Evolutionary conservation across 1,140 invertebrate species (phyloP).

Genomic region (Ceratoteleas bidentatus): DNA sequence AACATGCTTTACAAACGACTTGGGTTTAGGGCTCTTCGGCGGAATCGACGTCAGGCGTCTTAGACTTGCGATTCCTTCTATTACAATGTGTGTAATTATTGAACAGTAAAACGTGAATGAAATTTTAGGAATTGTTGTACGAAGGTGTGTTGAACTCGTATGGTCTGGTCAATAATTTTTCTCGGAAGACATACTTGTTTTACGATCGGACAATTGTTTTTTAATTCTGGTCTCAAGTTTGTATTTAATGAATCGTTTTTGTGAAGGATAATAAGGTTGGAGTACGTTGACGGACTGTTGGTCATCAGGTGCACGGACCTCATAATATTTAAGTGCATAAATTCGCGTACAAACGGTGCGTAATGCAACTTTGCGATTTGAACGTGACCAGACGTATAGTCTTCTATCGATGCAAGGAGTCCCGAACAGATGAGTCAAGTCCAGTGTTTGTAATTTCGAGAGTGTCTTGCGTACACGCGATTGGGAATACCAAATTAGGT

Average conservation of each 20-base stretch:
- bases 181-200: too few species aligned
- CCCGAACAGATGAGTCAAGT: slow-evolving; percentile 72
- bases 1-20: slow-evolving; percentile 48
- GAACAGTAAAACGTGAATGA: slow-evolving; percentile 67
- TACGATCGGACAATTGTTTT: too few species aligned
- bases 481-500: slow-evolving; percentile 13
- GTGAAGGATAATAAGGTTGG: too few species aligned
- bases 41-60: slow-evolving; percentile 27
- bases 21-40: slow-evolving; percentile 21
- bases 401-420: slow-evolving; percentile 74
- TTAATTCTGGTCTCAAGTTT: too few species aligned
- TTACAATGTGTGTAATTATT: slow-evolving; percentile 5
- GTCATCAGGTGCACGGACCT: too few species aligned
- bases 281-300: too few species aligned
- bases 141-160: slow-evolving; percentile 15
- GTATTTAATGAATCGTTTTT: too few species aligned
- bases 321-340: too few species aligned
- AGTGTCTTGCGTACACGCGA: slow-evolving; percentile 11
- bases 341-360: too few species aligned
- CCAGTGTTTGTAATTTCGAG: slow-evolving; percentile 11
- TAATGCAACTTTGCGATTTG: too few species aligned
- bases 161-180: slow-evolving; percentile 56
- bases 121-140: too few species aligned
- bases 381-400: too few species aligned
- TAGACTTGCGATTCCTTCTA: slow-evolving; percentile 17